Base-by-base conservation (phyloP, 2,113 vertebrate species). In the Cygnus atratus region DNA sequence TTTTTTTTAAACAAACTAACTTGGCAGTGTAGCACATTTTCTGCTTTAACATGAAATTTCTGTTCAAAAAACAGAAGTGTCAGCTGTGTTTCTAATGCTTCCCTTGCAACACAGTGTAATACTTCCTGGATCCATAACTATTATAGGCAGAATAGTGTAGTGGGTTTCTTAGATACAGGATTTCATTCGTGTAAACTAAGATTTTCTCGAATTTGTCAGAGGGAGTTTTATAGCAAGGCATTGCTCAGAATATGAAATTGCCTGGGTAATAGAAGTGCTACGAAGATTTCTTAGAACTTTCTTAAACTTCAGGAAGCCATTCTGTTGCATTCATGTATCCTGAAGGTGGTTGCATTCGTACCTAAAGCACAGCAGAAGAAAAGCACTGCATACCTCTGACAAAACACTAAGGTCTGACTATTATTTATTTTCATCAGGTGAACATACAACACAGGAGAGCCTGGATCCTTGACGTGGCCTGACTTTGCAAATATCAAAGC, bases 151-250 rank as follows among this genome's bases (percentile, higher is more conserved):
- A 82, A 25, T 3, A 44, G 24, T 1, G 20, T 70, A 55, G 37
- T 31, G 0, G 0, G 2, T 58, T 61, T 62, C 58, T 54, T 76
- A 71, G 37, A 21, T 39, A 59, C 0, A 2, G 70, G 18, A 46
- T 91, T 91, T 92, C 28, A 13, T 0, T 3, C 50, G 41, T 89
- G 46, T 20, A 33, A 52, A 55, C 25, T 48, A 7, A 29, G 25
- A 22, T 78, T 90, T 70, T 71, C 70, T 74, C 93, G 24, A 61
- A 58, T 88, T 90, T 93, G 35, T 89, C 57, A n/a, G 28, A 73
- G 8, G 37, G 4, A 63, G 13, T 57, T 90, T 74, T 61, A 55
- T 48, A 79, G 59, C 7, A 63, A 58, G 50, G 16, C 14, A 11
- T n/a, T 41, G 28, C 46, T 94, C 35, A n/a, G 35, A 22, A 4